phyloP scores from a whole-genome alignment of 2,888 invertebrate genomes.

The Alloplasta piceator region DNA sequence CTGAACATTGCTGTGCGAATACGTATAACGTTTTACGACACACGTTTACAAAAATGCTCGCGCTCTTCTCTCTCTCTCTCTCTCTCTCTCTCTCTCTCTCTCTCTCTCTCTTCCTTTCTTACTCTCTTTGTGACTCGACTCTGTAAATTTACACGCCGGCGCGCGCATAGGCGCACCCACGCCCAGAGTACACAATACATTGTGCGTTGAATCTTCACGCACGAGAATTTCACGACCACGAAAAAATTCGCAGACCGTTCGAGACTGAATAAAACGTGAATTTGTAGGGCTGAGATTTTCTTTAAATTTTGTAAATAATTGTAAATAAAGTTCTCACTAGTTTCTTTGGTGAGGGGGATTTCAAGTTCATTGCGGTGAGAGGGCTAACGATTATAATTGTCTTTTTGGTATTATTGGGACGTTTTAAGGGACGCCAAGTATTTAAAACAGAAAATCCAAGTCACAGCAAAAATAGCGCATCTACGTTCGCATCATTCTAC shows the following conservation, averaged over 20 bases:
- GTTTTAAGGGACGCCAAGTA: too few species aligned
- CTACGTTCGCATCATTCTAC: too few species aligned
- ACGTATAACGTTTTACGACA: constrained; percentile 20
- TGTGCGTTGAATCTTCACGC: constrained; percentile 10
- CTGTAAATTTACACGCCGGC: constrained; percentile 55
- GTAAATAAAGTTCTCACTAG: background rate
- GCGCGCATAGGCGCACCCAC: constrained; percentile 61
- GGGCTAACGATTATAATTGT: too few species aligned
- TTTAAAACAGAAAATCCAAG: too few species aligned
- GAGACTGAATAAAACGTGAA: too few species aligned
- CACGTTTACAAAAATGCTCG: constrained; percentile 50
- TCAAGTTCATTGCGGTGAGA: too few species aligned
- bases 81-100: constrained; percentile 12
- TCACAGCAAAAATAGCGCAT: too few species aligned
- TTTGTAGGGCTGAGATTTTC: background rate
- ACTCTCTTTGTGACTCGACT: constrained; percentile 37
- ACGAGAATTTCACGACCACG: constrained; percentile 17
- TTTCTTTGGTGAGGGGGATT: too few species aligned
- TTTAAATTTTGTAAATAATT: constrained; percentile 13
- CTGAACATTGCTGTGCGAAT: background rate
- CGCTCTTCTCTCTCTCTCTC: constrained; percentile 37
- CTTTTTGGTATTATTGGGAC: too few species aligned
- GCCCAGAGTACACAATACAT: constrained; percentile 28
- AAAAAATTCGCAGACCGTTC: background rate
- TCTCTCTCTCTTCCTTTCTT: constrained; percentile 2